Evolutionary conservation across 2,797 vertebrate genomes (phyloP), one percentile per base, ranked within the genome.

Genomic region (Phrynocephalus guinanensis): DNA sequence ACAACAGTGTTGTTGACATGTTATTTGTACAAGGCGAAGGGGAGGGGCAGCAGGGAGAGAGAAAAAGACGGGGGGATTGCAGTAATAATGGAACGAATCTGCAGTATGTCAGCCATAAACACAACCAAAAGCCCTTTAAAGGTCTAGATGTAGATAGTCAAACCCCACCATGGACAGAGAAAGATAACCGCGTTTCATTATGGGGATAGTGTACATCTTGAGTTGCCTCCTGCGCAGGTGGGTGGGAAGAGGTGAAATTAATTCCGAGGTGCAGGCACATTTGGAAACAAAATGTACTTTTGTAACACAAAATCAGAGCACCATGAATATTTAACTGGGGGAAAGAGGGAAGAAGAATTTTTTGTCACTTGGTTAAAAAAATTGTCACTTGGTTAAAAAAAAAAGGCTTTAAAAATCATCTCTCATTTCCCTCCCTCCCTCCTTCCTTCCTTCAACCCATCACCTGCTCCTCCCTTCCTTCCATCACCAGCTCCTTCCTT

Each of bases 281-380:
- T 96, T 96, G 94, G 94, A 95, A 97, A 95, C 94, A 96, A 95
- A 96, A 96, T 96, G 96, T 96, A 96, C 95, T 95, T 96, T 95
- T 96, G 96, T 96, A 95, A 95, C 95, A 94, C 95, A 56, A 97
- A 96, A 95, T 94, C 92, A 10, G 91, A 95, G 90, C 82, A 71
- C 68, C 68, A 71, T 71, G 10, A 71, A 71, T 71, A 71, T 71
- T 71, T n/a, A n/a, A 71, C 3, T 11, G 26, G 26, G 68, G 60
- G 60, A 63, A 28, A 71, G 68, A 68, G 6, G 26, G 26, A 68
- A 66, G 26, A 68, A 26, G 28, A 63, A 33, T 33, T 63, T 63
- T 63, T 63, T 26, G n/a, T 16, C 16, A 0, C 52, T 56, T 56
- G 52, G 52, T 56, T 1, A 33, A 33, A 52, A 10, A 56, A 52